Conservation (phyloP, 2,888 invertebrate genomes). For the Alloscopus bannaensis region DNA sequence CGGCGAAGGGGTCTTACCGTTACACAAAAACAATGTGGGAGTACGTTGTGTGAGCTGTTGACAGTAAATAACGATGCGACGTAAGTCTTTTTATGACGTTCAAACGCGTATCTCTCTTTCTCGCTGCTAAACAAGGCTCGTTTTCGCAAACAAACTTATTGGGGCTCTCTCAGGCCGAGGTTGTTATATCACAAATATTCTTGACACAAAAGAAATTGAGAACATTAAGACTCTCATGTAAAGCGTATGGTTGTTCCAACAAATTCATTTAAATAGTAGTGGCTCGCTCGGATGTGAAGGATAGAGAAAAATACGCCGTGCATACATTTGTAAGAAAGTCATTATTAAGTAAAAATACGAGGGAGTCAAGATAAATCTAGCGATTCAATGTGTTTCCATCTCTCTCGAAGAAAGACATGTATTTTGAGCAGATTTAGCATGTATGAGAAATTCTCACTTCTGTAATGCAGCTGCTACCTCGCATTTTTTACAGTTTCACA, state of each 20-base stretch:
- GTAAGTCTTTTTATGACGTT: conserved; percentile 39
- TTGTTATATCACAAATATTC: conserved; percentile 9
- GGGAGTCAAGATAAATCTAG: conserved; percentile 26
- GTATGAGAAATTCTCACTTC: conserved; percentile 70
- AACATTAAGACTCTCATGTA: conserved; percentile 51
- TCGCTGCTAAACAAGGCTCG: too few species aligned
- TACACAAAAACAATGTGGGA: conserved; percentile 3
- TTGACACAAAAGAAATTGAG: conserved; percentile 53
- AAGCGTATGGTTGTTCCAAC: conserved; percentile 31
- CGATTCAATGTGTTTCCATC: background rate
- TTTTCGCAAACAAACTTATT: too few species aligned
- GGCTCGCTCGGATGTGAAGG: background rate
- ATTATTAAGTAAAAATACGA: conserved; percentile 29
- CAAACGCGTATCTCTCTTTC: background rate
- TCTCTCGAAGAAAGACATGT: background rate
- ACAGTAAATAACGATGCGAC: conserved; percentile 55
- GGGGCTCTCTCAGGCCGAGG: too few species aligned
- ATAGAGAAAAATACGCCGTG: background rate
- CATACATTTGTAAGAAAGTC: conserved; percentile 9
- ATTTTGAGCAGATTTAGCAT: conserved; percentile 48
- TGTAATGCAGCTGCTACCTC: conserved; percentile 73
- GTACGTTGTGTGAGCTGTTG: conserved; percentile 22
- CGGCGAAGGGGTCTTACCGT: too few species aligned
- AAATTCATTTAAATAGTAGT: background rate
- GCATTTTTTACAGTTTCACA: conserved; percentile 71